These are phyloP conservation scores for Chromoteleia sp. DNA, from an alignment of 2,888 invertebrate species.

Conservation along the genomic window DNA sequence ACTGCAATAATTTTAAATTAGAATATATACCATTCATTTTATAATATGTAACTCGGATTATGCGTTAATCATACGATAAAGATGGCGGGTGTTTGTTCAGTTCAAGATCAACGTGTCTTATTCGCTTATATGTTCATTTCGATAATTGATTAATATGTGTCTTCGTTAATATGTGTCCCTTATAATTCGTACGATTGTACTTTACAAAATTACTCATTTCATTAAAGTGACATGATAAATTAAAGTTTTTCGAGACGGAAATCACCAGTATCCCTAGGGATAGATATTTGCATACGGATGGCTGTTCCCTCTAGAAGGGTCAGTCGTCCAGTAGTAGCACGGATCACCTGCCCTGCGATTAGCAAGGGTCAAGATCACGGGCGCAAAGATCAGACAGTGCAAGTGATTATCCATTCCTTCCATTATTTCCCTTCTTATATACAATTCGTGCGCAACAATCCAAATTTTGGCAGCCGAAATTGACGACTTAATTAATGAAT, in stretches of 20 bases:
- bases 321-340: constrained; percentile 74
- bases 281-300: constrained; percentile 78
- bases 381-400: constrained; percentile 54
- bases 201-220: not conserved
- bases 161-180: not conserved
- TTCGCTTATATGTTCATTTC: not conserved
- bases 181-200: not conserved
- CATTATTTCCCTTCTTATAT: constrained; percentile 10
- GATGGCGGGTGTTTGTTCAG: not conserved
- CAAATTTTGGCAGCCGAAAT: constrained; percentile 58
- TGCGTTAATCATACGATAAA: no score
- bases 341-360: constrained; percentile 83
- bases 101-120: not conserved
- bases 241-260: constrained; percentile 24
- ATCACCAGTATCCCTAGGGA: constrained; percentile 43
- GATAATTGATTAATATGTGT: not conserved
- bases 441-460: not conserved
- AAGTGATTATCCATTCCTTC: constrained; percentile 46
- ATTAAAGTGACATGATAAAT: constrained; percentile 4
- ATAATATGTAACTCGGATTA: no score
- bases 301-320: constrained; percentile 74
- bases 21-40: no score
- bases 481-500: constrained; percentile 83
- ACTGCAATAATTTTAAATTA: no score
- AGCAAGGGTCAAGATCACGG: constrained; percentile 81